Evolutionary conservation across 2,113 vertebrate species (phyloP).

Genomic region (Morone saxatilis): DNA sequence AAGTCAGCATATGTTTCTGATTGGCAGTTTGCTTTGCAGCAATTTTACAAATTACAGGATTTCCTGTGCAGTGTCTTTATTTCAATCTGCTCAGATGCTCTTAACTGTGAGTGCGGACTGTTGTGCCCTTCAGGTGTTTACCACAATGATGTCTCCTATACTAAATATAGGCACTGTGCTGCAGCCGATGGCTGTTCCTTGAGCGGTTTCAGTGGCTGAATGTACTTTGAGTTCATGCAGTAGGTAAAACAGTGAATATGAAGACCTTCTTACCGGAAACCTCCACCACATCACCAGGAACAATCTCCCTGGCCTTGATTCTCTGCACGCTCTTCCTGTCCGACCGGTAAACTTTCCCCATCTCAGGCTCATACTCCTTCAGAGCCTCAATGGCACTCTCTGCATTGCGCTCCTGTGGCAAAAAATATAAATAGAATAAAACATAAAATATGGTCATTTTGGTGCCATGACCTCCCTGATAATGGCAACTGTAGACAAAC

Average conservation of each 20-base stretch:
- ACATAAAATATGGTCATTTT: neutral
- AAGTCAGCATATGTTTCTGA: neutral
- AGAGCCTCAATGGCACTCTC: conserved; percentile 95
- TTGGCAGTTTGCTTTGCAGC: neutral
- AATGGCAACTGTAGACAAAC: neutral
- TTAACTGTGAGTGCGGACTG: neutral
- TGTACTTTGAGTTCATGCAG: neutral
- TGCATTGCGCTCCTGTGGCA: conserved; percentile 91
- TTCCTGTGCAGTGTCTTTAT: neutral
- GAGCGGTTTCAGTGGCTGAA: neutral
- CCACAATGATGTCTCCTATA: neutral
- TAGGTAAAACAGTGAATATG: neutral
- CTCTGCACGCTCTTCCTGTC: conserved; percentile 94
- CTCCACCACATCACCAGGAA: conserved; percentile 93
- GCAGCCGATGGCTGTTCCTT: neutral
- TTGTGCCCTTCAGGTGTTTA: neutral
- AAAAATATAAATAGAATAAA: neutral
- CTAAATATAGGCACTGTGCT: neutral
- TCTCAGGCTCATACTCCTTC: conserved; percentile 96
- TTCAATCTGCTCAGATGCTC: neutral
- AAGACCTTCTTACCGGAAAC: conserved; percentile 86
- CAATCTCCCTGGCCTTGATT: conserved; percentile 93
- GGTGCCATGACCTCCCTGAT: neutral
- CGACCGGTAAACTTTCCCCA: conserved; percentile 93
- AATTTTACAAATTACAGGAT: neutral